A percentile compares a stretch with the other conserved stretches of the same genome.
Conservation (phyloP, 2,797 vertebrate genomes). For the Lagocephalus sceleratus region DNA sequence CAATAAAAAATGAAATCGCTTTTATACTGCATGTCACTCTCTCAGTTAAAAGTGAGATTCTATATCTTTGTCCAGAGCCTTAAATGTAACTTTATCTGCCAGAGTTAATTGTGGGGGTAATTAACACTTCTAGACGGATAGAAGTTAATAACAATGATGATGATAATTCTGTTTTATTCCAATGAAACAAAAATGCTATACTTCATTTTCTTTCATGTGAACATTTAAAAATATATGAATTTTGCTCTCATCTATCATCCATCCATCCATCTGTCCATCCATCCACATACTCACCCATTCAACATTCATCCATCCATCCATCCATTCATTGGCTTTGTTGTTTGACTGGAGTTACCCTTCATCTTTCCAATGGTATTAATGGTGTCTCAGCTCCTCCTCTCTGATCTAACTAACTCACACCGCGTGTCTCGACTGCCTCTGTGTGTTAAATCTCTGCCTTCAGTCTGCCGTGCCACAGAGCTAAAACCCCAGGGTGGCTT, state of each 20-base stretch:
- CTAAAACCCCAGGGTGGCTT: constrained; percentile 53
- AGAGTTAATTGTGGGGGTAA: no score
- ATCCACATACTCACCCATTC: constrained; percentile 12
- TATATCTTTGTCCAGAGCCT: no score
- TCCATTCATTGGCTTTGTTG: constrained; percentile 14
- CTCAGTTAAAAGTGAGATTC: no score
- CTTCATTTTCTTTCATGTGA: no score
- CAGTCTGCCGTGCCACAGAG: constrained; percentile 44
- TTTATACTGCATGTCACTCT: no score
- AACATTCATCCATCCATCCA: constrained; percentile 8
- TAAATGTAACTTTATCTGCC: no score
- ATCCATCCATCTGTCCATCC: neutral
- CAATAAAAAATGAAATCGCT: no score
- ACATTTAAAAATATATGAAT: no score
- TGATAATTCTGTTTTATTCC: no score
- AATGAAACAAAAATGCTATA: no score
- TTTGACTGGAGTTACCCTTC: constrained; percentile 29
- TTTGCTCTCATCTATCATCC: neutral
- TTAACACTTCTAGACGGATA: no score
- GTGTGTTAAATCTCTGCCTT: constrained; percentile 56
- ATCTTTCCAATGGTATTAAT: constrained; percentile 48
- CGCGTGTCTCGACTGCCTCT: constrained; percentile 48
- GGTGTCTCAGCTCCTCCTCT: constrained; percentile 45
- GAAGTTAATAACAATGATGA: no score
- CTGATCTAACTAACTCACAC: constrained; percentile 54